Percentiles rank a stretch among this genome's conserved stretches.
Conservation (phyloP, 53 echinoderm and acorn worm genomes). For the Holothuria leucospilota region DNA sequence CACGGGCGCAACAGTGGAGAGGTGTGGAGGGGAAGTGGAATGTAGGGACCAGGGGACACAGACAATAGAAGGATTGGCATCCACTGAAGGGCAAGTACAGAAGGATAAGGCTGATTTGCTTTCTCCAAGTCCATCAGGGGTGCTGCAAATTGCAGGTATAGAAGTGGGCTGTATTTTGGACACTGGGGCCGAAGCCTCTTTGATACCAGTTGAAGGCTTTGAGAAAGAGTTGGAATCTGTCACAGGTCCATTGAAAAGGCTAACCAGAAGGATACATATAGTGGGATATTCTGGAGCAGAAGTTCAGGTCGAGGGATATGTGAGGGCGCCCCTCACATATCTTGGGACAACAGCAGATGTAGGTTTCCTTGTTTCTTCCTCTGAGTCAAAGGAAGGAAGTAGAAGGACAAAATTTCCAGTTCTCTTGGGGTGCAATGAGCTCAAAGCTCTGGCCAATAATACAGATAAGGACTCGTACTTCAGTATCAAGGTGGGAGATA, state of each 20-base stretch:
- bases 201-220: conserved; percentile 53
- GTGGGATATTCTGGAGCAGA: conserved; percentile 19
- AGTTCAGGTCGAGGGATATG: conserved; percentile 45
- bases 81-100: not conserved
- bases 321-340: conserved; percentile 23
- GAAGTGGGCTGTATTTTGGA: conserved; percentile 54
- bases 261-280: not conserved
- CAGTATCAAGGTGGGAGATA: not conserved
- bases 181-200: conserved; percentile 60
- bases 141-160: conserved; percentile 22
- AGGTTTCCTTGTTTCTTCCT: conserved; percentile 14
- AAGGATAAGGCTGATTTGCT: not conserved
- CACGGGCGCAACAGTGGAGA: conserved; percentile 21
- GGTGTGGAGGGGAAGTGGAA: not conserved
- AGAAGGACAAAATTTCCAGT: conserved; percentile 8
- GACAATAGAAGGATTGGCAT: not conserved
- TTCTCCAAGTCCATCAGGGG: conserved; percentile 47
- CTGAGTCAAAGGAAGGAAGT: not conserved
- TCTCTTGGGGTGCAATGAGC: not conserved
- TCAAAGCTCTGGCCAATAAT: not conserved
- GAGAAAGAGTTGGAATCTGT: conserved; percentile 30
- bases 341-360: not conserved
- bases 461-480: not conserved
- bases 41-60: not conserved
- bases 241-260: not conserved